Evolutionary conservation across 1,140 invertebrate genomes (phyloP).

Genomic region (Amyelois transitella): DNA sequence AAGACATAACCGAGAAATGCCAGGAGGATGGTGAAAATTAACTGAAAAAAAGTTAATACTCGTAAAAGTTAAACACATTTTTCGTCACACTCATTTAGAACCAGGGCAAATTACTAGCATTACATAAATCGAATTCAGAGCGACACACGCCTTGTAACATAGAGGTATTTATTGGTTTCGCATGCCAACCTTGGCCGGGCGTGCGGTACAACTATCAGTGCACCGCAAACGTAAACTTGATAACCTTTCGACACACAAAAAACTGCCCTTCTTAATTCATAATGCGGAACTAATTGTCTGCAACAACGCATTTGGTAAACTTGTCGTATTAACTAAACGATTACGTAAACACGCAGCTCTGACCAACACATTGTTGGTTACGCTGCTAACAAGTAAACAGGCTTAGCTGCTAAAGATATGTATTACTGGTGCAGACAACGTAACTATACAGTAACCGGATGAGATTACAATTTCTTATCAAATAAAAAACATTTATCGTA

Average conservation of each 20-base stretch:
- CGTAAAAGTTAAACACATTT: background rate
- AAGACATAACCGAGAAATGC: too few species aligned
- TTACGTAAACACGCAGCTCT: conserved; percentile 55
- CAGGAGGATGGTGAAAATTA: too few species aligned
- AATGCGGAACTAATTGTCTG: conserved; percentile 56
- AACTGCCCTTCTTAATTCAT: conserved; percentile 51
- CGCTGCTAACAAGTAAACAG: conserved; percentile 44
- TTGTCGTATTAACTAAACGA: conserved; percentile 37
- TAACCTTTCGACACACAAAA: conserved; percentile 50
- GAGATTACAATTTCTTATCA: too few species aligned
- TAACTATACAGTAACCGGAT: conserved; percentile 33
- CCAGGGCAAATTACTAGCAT: conserved; percentile 1
- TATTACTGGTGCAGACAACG: background rate
- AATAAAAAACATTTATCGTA: too few species aligned
- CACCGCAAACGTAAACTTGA: conserved; percentile 24
- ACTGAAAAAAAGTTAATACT: too few species aligned
- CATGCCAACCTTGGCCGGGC: conserved; percentile 54
- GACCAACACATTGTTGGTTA: conserved; percentile 37
- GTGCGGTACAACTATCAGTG: conserved; percentile 37
- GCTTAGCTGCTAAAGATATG: conserved; percentile 12
- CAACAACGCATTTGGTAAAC: conserved; percentile 31
- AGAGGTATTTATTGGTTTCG: conserved; percentile 43
- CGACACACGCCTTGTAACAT: conserved; percentile 29
- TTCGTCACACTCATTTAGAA: background rate
- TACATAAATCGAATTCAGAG: conserved; percentile 36